These are phyloP conservation scores for Rallus crepitans DNA, from an alignment of 2,797 vertebrate species.

Conservation along the genomic window DNA sequence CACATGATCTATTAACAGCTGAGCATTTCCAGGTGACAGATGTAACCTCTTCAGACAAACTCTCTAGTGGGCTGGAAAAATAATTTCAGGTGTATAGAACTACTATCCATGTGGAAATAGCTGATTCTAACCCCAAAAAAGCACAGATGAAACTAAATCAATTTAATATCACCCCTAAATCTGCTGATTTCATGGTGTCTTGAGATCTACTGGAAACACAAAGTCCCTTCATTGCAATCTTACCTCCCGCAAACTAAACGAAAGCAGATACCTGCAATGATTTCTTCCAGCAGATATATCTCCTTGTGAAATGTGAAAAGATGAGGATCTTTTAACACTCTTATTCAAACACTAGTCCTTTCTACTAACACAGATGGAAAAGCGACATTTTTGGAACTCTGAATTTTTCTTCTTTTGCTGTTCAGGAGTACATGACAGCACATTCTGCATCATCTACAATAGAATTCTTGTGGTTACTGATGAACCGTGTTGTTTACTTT, in stretches of 20 bases:
- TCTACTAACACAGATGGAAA: neutral
- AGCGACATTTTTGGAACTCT: neutral
- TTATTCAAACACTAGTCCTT: neutral
- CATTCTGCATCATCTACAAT: neutral
- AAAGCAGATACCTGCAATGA: neutral
- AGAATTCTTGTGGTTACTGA: neutral
- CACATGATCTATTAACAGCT: neutral
- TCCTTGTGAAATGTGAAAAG: neutral
- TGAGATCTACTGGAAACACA: neutral
- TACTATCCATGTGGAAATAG: neutral
- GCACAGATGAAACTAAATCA: neutral
- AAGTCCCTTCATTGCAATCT: neutral
- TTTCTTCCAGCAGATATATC: neutral
- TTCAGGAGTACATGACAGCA: neutral
- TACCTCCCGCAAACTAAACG: neutral
- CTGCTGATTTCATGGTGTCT: neutral
- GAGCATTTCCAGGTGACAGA: neutral
- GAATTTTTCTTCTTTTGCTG: neutral
- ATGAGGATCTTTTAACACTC: neutral
- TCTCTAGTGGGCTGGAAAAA: neutral
- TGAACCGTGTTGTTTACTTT: neutral
- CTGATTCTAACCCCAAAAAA: neutral
- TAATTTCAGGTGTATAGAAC: neutral
- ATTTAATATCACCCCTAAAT: neutral
- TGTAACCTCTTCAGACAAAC: neutral